Percentiles rank a stretch among this genome's conserved stretches.
Conservation (phyloP, 2,113 vertebrate species). For the Chunga burmeisteri region DNA sequence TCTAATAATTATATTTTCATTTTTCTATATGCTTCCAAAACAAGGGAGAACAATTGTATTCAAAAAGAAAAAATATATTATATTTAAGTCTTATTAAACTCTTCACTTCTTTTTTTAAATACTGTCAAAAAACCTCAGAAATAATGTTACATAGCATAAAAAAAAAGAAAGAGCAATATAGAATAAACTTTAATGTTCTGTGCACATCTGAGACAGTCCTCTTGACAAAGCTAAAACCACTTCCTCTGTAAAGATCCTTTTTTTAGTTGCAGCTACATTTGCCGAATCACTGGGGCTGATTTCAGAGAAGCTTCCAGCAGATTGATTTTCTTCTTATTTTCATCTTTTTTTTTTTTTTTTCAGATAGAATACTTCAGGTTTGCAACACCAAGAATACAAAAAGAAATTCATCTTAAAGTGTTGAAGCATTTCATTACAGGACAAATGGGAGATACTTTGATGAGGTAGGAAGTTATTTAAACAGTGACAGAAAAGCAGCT, state of each 20-base stretch:
- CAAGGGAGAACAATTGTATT: neutral
- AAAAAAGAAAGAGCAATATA: neutral
- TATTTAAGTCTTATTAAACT: neutral
- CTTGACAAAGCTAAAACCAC: neutral
- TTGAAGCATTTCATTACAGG: neutral
- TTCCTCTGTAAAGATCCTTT: neutral
- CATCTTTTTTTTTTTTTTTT: neutral
- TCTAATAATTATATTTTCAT: neutral
- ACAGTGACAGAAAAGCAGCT: neutral
- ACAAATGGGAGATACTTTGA: neutral
- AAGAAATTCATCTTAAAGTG: neutral
- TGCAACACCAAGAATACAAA: neutral
- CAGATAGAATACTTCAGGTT: neutral
- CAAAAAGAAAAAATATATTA: neutral
- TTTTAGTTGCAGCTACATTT: neutral
- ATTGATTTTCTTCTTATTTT: neutral
- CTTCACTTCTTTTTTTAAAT: neutral
- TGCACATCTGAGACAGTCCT: neutral
- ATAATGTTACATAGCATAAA: neutral
- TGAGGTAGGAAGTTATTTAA: neutral
- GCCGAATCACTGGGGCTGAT: neutral
- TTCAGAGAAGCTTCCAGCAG: neutral
- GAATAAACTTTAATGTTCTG: neutral
- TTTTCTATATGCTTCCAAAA: neutral
- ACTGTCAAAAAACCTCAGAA: neutral